phyloP scores from a whole-genome alignment of 2,888 invertebrate species.

The Aphodius sticticus region DNA sequence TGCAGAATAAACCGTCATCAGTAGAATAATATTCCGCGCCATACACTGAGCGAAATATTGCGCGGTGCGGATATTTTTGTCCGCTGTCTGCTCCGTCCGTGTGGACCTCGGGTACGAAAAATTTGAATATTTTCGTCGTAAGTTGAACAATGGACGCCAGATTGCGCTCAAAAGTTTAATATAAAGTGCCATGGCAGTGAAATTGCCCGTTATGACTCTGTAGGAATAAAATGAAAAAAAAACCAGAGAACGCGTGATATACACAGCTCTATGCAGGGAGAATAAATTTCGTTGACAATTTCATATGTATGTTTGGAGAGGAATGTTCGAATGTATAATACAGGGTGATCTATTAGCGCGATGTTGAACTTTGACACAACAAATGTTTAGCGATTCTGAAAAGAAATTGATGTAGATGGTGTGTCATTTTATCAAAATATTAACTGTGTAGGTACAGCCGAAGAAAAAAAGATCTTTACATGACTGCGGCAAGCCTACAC shows the following conservation, averaged over 20 bases:
- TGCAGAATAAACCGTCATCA: not conserved
- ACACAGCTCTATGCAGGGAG: not conserved
- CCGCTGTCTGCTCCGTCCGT: not conserved
- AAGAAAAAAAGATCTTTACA: no score
- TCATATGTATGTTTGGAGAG: not conserved
- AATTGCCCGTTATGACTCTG: not conserved
- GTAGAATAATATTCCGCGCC: not conserved
- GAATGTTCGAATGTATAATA: not conserved
- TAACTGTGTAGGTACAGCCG: no score
- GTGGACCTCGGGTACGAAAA: not conserved
- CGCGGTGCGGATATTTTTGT: not conserved
- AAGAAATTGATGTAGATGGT: no score
- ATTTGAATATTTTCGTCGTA: conserved; percentile 24
- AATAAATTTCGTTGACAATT: not conserved
- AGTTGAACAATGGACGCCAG: conserved; percentile 25
- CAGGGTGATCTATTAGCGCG: no score
- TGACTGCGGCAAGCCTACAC: no score
- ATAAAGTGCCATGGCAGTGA: conserved; percentile 6
- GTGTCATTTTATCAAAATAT: no score
- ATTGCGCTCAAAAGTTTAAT: conserved; percentile 26
- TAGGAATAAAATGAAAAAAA: not conserved
- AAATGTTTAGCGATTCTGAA: no score
- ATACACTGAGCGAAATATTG: not conserved
- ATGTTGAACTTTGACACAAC: no score
- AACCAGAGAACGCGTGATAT: not conserved